Evolutionary conservation across 1,140 invertebrate genomes (phyloP).

Genomic region (Bacillus rossius): DNA sequence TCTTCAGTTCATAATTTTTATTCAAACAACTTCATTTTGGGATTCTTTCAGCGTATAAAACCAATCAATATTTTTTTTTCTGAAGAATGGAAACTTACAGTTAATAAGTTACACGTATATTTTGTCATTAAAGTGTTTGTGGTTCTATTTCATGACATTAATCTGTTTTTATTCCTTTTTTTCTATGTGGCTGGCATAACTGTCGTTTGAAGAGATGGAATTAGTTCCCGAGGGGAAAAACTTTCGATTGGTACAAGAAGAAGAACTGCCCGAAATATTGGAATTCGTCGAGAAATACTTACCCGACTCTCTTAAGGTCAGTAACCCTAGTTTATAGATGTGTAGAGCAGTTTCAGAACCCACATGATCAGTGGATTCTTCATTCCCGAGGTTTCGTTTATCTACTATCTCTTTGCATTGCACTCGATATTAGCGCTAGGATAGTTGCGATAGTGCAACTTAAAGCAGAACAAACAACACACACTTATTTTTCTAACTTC

Average conservation of each 20-base stretch:
- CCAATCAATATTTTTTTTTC: too few species aligned
- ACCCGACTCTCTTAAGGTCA: constrained; percentile 75
- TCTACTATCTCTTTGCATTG: neutral
- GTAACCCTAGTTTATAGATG: neutral
- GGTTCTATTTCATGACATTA: neutral
- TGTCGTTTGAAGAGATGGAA: constrained; percentile 60
- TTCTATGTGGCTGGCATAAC: constrained; percentile 6
- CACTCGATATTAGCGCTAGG: neutral
- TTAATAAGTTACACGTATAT: too few species aligned
- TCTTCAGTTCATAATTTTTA: too few species aligned
- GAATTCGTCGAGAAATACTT: constrained; percentile 67
- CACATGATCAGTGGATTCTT: neutral
- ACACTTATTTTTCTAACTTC: too few species aligned
- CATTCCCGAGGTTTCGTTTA: neutral
- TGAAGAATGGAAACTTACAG: too few species aligned
- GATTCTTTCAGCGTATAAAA: too few species aligned
- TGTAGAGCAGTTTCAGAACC: neutral
- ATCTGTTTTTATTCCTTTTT: neutral
- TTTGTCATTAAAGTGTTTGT: neutral
- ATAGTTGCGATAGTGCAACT: neutral
- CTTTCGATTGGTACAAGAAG: constrained; percentile 75
- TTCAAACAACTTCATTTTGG: too few species aligned
- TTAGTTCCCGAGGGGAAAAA: constrained; percentile 73
- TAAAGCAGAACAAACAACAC: neutral
- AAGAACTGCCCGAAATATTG: constrained; percentile 70